These are phyloP conservation scores for Meiosimyza platycephala DNA, from an alignment of 2,888 invertebrate genomes.

Conservation along the genomic window DNA sequence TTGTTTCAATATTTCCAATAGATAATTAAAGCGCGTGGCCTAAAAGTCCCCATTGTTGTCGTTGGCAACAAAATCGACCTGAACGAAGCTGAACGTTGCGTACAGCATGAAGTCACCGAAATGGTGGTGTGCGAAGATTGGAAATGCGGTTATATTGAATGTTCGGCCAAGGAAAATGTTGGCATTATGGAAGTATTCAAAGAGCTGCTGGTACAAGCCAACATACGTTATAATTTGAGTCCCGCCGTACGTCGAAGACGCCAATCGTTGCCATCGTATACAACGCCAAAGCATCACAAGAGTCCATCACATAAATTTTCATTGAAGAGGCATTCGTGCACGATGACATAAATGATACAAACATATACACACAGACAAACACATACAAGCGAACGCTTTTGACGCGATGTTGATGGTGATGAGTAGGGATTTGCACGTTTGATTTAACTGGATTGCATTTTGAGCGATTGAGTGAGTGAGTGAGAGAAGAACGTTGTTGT, in stretches of 20 bases:
- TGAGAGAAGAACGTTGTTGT: too few relatives aligned
- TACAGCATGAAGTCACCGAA: constrained; percentile 65
- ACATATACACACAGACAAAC: not conserved
- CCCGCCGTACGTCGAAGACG: constrained; percentile 68
- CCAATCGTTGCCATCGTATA: constrained; percentile 65
- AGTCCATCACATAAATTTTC: constrained; percentile 50
- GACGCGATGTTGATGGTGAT: too few relatives aligned
- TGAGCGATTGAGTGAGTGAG: too few relatives aligned
- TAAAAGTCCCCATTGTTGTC: constrained; percentile 74
- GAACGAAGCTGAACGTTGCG: constrained; percentile 61
- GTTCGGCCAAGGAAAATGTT: constrained; percentile 70
- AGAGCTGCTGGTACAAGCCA: constrained; percentile 69
- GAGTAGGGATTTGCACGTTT: not conserved
- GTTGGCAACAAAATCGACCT: constrained; percentile 79
- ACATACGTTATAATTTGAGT: constrained; percentile 68
- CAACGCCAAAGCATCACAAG: constrained; percentile 46
- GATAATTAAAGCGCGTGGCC: constrained; percentile 64
- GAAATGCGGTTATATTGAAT: constrained; percentile 70
- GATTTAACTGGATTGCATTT: too few relatives aligned
- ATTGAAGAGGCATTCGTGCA: constrained; percentile 55
- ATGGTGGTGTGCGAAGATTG: constrained; percentile 68
- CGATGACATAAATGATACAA: constrained; percentile 48
- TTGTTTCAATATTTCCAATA: constrained; percentile 32
- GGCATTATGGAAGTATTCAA: constrained; percentile 69
- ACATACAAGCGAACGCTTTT: not conserved